Conservation (phyloP, 2,113 vertebrate species). For the Syngnathus scovelli region DNA sequence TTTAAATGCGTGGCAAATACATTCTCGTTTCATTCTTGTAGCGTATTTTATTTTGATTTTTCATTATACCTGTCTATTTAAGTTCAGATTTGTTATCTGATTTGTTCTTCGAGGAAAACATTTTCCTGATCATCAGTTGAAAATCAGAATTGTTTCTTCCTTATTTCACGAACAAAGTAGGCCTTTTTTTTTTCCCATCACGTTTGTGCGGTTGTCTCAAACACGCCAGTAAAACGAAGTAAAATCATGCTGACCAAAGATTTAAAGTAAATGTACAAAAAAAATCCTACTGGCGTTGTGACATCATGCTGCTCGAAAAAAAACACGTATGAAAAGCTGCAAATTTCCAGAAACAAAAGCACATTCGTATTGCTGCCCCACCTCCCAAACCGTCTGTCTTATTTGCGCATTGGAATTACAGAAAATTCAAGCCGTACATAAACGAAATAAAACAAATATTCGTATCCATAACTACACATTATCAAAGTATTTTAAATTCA, state of each 20-base stretch:
- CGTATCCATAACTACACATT: background rate
- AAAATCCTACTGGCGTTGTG: no score
- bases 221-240: background rate
- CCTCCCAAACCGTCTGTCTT: background rate
- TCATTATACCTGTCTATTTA: no score
- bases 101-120: no score
- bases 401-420: background rate
- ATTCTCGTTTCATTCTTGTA: no score
- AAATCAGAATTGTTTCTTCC: no score
- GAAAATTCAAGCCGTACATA: background rate
- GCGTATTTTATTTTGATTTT: no score
- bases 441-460: background rate
- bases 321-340: no score
- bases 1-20: background rate
- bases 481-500: no score
- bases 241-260: background rate
- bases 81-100: no score
- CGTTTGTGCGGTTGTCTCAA: no score
- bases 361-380: background rate
- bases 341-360: background rate
- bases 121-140: no score
- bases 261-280: background rate
- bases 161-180: background rate
- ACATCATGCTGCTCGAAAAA: no score
- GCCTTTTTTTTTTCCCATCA: background rate